A percentile compares a stretch with the other conserved stretches of the same genome.
These are phyloP conservation scores for Meandrina meandrites DNA, from an alignment of 92 coral and sea anemone genomes.

Conservation along the genomic window DNA sequence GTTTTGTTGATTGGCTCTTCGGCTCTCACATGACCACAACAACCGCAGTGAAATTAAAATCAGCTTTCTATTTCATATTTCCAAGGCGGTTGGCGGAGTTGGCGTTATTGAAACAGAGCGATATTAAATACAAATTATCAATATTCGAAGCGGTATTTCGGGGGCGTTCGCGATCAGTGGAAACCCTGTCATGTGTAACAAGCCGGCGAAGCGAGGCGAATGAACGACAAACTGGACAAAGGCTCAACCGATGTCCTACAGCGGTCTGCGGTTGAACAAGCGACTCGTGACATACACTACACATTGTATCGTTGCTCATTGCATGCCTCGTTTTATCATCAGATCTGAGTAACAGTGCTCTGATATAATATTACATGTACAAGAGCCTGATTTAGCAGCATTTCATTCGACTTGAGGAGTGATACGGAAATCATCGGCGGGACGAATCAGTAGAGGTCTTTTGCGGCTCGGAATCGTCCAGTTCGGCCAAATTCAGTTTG, in stretches of 20 bases:
- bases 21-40: constrained; percentile 30
- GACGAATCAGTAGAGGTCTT: background rate
- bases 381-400: constrained; percentile 26
- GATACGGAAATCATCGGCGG: constrained; percentile 9
- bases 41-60: constrained; percentile 32
- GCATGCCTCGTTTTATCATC: constrained; percentile 18
- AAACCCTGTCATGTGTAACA: constrained; percentile 29
- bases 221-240: constrained; percentile 10
- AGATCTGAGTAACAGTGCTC: constrained; percentile 10
- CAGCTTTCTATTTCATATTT: constrained; percentile 10
- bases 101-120: constrained; percentile 43
- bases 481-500: constrained; percentile 77
- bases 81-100: constrained; percentile 14
- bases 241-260: constrained; percentile 13
- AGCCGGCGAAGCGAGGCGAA: constrained; percentile 20
- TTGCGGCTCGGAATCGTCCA: constrained; percentile 45
- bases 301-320: constrained; percentile 36
- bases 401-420: constrained; percentile 4
- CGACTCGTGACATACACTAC: constrained; percentile 7
- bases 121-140: constrained; percentile 59
- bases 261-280: constrained; percentile 45
- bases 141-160: constrained; percentile 11
- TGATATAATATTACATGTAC: constrained; percentile 36
- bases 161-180: constrained; percentile 23
- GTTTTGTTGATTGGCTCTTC: constrained; percentile 16